Conservation (phyloP, 2,888 invertebrate genomes). For the Leptogaster cylindrica region DNA sequence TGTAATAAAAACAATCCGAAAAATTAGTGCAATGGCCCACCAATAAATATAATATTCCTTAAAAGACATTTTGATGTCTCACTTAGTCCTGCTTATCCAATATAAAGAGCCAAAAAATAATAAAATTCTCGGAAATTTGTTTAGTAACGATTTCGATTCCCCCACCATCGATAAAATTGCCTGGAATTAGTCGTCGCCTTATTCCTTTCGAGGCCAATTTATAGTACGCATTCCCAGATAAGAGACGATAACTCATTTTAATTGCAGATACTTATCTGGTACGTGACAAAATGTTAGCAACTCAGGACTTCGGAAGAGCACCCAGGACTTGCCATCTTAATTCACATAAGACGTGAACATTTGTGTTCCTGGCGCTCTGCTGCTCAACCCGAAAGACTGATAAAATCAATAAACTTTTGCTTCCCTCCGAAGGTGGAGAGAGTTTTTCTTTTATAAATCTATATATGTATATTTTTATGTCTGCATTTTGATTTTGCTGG, state of each 20-base stretch:
- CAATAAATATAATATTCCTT: too few relatives aligned
- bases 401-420: constrained; percentile 14
- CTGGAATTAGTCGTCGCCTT: too few relatives aligned
- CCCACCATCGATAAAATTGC: too few relatives aligned
- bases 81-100: too few relatives aligned
- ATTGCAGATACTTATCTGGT: constrained; percentile 37
- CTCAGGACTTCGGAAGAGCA: neutral
- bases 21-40: too few relatives aligned
- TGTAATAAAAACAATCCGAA: too few relatives aligned
- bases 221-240: constrained; percentile 10
- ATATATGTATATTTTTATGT: neutral
- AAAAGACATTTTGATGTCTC: too few relatives aligned
- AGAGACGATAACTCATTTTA: constrained; percentile 34
- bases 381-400: constrained; percentile 4
- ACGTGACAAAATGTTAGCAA: constrained; percentile 39
- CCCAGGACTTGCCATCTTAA: constrained; percentile 5
- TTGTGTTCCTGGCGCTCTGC: neutral
- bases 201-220: too few relatives aligned
- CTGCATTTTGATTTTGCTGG: neutral
- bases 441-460: constrained; percentile 1
- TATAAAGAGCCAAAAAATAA: too few relatives aligned
- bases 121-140: too few relatives aligned
- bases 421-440: neutral
- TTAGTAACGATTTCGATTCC: too few relatives aligned
- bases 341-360: constrained; percentile 9